Base-by-base conservation (phyloP, 2,888 invertebrate species). In the Leptopilina drosophilae region DNA sequence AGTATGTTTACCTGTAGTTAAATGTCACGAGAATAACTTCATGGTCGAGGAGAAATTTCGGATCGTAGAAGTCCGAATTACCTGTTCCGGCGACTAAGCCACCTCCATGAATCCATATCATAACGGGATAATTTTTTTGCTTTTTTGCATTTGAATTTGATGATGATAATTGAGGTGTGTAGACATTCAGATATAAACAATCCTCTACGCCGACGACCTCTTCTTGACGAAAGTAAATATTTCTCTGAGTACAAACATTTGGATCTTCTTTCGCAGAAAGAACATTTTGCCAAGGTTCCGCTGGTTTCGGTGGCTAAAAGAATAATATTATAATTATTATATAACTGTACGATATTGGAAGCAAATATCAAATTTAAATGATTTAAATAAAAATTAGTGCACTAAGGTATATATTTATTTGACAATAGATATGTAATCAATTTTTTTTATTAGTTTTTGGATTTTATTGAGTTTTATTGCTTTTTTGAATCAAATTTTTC, bases 141-240 rank as follows among this genome's bases (percentile, higher is more conserved):
- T 93, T 90, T 86, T 92, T 92, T 0, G 90, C 94, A 7, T 82
- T 77, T 0, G 90, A 94, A 7, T 82, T 77, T 8, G 81, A n/a
- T 8, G 20, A 20, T 20, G 56, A 83, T 93, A 93, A 89, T 82
- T 92, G 93, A 0, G 95, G 95, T 0, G 94, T 94, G 90, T 94
- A 95, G 0, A 95, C 93, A 88, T 97, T 97, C 6, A 98, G 92
- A 84, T 96, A 97, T 2, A 98, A 93, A 87, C 97, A 98, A 90
- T 98, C 97, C 91, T 98, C 97, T 82, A 93, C 93, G 0, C 97
- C 97, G 67, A 94, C 94, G 64, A 96, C 93, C 33, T 93, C 92
- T 67, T 93, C 91, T 82, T 95, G 94, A 40, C 95, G 93, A 0
- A 93, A 92, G 88, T 95, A 96, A 0, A 95, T 94, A 89, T 96